A percentile compares a stretch with the other conserved stretches of the same genome.
Conservation (phyloP, 2,888 invertebrate genomes). For the Drosophila siamana region DNA sequence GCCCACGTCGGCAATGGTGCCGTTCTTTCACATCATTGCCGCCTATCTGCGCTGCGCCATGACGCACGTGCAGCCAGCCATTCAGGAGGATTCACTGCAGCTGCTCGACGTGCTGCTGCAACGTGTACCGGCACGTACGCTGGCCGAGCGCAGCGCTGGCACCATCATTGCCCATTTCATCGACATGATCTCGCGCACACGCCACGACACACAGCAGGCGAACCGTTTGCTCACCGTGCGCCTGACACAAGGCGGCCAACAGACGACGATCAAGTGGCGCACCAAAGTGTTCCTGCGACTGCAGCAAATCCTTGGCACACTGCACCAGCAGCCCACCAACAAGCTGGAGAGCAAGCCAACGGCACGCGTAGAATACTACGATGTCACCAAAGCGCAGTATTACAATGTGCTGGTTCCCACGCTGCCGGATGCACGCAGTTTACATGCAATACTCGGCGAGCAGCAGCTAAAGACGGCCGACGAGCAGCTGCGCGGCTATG, state of each 20-base stretch:
- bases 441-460: conserved; percentile 41
- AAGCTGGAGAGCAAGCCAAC: background rate
- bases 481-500: conserved; percentile 87
- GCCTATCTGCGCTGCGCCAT: conserved; percentile 94
- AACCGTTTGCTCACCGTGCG: conserved; percentile 90
- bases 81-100: conserved; percentile 93
- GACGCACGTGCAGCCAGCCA: conserved; percentile 93
- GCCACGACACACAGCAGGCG: conserved; percentile 88
- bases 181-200: conserved; percentile 92
- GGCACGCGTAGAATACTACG: conserved; percentile 46
- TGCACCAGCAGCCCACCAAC: conserved; percentile 75
- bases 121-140: conserved; percentile 87
- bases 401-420: conserved; percentile 45
- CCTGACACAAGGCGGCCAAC: conserved; percentile 88
- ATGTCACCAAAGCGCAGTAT: conserved; percentile 55
- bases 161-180: conserved; percentile 91
- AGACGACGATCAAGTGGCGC: conserved; percentile 92
- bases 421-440: conserved; percentile 1
- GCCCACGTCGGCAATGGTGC: conserved; percentile 81
- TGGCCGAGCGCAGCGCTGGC: conserved; percentile 89
- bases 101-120: conserved; percentile 92
- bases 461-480: conserved; percentile 24
- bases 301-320: conserved; percentile 87
- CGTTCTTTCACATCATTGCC: conserved; percentile 91
- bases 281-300: conserved; percentile 90